phyloP scores from a whole-genome alignment of 2,113 vertebrate species.

The Dasyurus viverrinus region DNA sequence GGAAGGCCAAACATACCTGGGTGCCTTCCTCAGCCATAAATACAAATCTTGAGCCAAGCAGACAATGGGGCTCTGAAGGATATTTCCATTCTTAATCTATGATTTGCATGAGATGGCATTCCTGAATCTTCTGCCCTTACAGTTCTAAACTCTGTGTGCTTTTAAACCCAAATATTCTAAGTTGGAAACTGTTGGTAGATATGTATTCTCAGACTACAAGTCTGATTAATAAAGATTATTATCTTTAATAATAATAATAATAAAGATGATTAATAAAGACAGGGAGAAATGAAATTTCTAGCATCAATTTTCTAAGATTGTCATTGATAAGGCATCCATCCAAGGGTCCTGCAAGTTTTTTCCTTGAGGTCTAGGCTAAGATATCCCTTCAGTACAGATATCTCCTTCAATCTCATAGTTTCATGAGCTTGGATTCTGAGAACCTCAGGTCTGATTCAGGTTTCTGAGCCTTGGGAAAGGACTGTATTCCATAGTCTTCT shows the following conservation, averaged over 20 bases:
- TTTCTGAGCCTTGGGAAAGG: not conserved
- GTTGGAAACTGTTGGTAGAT: not conserved
- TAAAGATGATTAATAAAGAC: not conserved
- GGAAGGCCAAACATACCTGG: not conserved
- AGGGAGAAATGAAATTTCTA: not conserved
- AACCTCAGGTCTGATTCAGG: not conserved
- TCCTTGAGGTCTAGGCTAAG: not conserved
- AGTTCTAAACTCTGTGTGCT: not conserved
- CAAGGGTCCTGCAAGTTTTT: not conserved
- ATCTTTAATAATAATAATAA: too few relatives aligned
- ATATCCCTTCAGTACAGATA: not conserved
- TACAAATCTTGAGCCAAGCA: constrained; percentile 30
- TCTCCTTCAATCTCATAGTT: not conserved
- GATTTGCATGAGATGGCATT: constrained; percentile 50
- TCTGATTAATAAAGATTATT: not conserved
- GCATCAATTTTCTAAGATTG: not conserved
- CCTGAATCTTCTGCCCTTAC: not conserved
- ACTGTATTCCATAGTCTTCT: not conserved
- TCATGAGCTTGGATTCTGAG: not conserved
- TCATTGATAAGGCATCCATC: not conserved
- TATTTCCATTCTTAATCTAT: constrained; percentile 63
- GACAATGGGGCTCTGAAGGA: constrained; percentile 20
- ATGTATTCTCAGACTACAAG: not conserved
- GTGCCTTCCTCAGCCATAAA: constrained; percentile 15
- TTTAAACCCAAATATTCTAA: not conserved